Conservation (phyloP, 2,888 invertebrate species). For the Tubulanus polymorphus region DNA sequence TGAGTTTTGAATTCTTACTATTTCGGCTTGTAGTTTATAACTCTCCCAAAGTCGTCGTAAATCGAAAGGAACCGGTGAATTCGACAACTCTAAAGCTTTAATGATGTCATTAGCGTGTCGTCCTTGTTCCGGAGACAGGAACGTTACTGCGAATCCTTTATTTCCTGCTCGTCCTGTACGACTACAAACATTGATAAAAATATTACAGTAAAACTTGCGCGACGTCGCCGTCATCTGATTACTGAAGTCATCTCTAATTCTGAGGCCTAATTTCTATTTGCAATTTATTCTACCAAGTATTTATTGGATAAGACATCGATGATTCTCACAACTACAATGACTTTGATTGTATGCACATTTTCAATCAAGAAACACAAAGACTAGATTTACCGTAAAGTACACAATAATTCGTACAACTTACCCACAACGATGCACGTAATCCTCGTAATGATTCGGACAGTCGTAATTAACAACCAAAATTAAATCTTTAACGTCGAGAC, state of each 20-base stretch:
- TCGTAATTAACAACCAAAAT: slow-evolving; percentile 98
- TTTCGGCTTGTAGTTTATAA: slow-evolving; percentile 84
- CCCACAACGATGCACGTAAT: slow-evolving; percentile 97
- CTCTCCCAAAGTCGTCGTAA: slow-evolving; percentile 65
- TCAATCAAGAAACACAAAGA: too few relatives aligned
- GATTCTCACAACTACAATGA: too few relatives aligned
- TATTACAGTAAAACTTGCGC: too few relatives aligned
- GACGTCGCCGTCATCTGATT: too few relatives aligned
- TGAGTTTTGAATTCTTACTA: slow-evolving; percentile 63
- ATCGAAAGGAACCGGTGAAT: slow-evolving; percentile 70
- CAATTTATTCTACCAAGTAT: background rate
- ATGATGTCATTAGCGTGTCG: slow-evolving; percentile 89
- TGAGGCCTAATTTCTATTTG: too few relatives aligned
- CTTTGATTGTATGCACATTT: too few relatives aligned
- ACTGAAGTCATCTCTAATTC: too few relatives aligned
- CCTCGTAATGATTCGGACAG: slow-evolving; percentile 99
- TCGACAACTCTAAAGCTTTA: slow-evolving; percentile 84
- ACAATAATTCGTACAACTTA: too few relatives aligned
- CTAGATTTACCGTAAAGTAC: too few relatives aligned
- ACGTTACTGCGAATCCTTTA: slow-evolving; percentile 96
- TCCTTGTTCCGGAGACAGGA: slow-evolving; percentile 91
- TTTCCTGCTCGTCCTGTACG: slow-evolving; percentile 72
- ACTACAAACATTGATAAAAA: too few relatives aligned
- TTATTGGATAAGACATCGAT: background rate
- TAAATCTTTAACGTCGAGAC: slow-evolving; percentile 96